Evolutionary conservation across 2,113 vertebrate species (phyloP), one percentile per base, ranked within the genome.

Genomic region (Nothocercus julius): DNA sequence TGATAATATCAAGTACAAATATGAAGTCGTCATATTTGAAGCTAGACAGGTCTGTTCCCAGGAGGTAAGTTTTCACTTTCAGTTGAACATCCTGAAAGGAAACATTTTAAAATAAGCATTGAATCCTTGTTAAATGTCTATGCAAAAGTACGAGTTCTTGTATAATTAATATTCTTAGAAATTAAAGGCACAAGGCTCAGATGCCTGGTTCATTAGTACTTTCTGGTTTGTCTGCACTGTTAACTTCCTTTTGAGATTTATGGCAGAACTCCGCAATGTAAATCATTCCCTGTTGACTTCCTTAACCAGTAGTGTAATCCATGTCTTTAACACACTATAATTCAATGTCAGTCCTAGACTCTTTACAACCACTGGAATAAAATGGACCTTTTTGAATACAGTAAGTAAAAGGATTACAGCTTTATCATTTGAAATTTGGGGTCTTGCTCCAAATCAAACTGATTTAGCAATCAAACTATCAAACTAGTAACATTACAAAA

Each of bases 21-120:
- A 99, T 99, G 97, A 99, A 99, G 97, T 99, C 99, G 3, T 99
- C 99, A 0, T 99, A 99, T 97, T 99, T 99, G 98, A 99, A 99
- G 97, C 98, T 99, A 51, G 99, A 99, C 97, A 99, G 98, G 96
- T 99, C 99, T 4, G 99, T 99, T 89, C 99, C 99, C 92, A 99
- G 98, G 86, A 99, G 98, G 84, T 99, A 99, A 0, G 98, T 99
- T 97, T 99, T 99, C 90, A 99, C 99, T 98, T 99, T 99, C 92
- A 99, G 96, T 72, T 99, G 99, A 97, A 99, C 99, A 92, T 99
- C 99, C 99, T 99, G 90, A 96, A 96, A 92, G 96, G 51, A 97
- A 90, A 69, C 22, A 86, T 36, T 54, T 47, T 75, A 56, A 34
- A 68, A 38, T 45, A 14, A 67, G 5, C 38, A 44, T 5, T 34